Evolutionary conservation across 2,113 vertebrate genomes (phyloP).

Genomic region (Mesoclemmys tuberculata): DNA sequence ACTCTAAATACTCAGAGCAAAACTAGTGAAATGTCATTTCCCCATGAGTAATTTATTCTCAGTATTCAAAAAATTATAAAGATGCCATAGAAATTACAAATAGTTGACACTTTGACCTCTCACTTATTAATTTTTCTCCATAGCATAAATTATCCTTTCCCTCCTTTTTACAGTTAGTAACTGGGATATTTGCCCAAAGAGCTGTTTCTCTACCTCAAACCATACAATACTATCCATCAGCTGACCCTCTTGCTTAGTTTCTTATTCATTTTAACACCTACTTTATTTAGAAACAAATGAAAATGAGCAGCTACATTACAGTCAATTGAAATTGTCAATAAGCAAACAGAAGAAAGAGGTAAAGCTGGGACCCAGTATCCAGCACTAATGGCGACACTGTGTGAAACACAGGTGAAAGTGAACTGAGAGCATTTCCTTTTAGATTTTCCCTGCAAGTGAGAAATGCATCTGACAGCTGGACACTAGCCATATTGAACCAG

Average conservation of each 20-base stretch:
- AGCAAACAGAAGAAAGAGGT: neutral
- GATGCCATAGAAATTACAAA: slow-evolving; percentile 47
- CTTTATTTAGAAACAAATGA: slow-evolving; percentile 57
- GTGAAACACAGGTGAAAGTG: too few species aligned
- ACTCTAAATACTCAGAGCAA: neutral
- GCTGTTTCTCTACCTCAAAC: slow-evolving; percentile 51
- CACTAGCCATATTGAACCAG: neutral
- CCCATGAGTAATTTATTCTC: slow-evolving; percentile 3
- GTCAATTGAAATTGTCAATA: neutral
- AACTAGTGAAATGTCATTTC: neutral
- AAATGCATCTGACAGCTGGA: neutral
- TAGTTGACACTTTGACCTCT: slow-evolving; percentile 57
- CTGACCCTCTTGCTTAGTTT: slow-evolving; percentile 33
- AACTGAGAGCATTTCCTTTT: neutral
- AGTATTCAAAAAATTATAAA: slow-evolving; percentile 1
- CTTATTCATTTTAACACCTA: slow-evolving; percentile 53
- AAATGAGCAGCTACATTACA: neutral
- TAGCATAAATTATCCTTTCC: slow-evolving; percentile 55
- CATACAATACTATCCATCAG: slow-evolving; percentile 47
- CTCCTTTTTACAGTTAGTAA: slow-evolving; percentile 62
- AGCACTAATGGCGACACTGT: neutral
- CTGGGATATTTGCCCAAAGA: slow-evolving; percentile 64
- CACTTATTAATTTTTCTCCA: slow-evolving; percentile 61
- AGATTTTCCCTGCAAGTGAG: slow-evolving; percentile 7
- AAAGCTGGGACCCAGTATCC: neutral